These are phyloP conservation scores for Garra rufa DNA, from an alignment of 2,113 vertebrate genomes.

Conservation along the genomic window DNA sequence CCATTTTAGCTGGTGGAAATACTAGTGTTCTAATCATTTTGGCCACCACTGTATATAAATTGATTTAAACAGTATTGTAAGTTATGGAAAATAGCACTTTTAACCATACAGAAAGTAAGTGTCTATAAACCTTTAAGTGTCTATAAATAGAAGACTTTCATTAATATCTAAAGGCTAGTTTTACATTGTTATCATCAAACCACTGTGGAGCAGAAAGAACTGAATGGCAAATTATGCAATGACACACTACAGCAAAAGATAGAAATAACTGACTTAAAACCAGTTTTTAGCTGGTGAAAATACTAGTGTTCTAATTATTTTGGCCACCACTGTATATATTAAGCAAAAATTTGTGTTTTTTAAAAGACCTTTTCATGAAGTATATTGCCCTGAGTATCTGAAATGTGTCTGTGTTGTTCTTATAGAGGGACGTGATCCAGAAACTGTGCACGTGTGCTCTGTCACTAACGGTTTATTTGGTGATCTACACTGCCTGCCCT, in stretches of 20 bases:
- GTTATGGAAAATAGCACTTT: neutral
- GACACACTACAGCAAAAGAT: no score
- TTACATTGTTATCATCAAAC: neutral
- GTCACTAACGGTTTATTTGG: conserved; percentile 88
- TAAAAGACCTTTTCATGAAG: neutral
- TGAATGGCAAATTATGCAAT: neutral
- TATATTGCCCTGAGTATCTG: neutral
- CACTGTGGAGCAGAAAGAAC: neutral
- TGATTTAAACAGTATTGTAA: no score
- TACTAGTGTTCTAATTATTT: no score
- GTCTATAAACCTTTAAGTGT: neutral
- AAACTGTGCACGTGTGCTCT: conserved; percentile 90
- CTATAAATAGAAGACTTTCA: neutral
- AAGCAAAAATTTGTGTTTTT: no score
- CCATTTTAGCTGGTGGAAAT: no score
- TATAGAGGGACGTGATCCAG: conserved; percentile 86
- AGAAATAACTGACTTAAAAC: no score
- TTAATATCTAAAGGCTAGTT: neutral
- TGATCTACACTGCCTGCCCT: conserved; percentile 82
- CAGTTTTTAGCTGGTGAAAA: no score
- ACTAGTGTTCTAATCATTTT: no score
- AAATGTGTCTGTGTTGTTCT: conserved; percentile 8
- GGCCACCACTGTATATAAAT: no score
- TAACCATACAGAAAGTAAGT: neutral
- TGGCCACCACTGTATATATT: no score